phyloP scores from a whole-genome alignment of 2,797 vertebrate genomes.

The Catamblyrhynchus diadema region DNA sequence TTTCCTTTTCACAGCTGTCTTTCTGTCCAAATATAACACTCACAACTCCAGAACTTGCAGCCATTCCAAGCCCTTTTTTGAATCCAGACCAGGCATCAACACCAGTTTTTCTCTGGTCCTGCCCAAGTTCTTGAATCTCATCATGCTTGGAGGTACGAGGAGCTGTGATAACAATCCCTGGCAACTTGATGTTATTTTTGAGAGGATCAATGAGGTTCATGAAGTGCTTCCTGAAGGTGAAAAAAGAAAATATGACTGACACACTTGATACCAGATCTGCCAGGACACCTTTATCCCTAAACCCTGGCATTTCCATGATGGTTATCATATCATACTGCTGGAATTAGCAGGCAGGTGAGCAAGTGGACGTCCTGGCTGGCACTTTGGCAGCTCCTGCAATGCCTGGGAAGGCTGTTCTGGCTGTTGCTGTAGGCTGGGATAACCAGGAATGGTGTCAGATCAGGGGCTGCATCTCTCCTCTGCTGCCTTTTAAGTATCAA shows the following conservation, averaged over 20 bases:
- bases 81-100: background rate
- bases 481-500: background rate
- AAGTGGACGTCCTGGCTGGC: background rate
- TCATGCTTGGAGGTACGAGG: background rate
- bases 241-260: background rate
- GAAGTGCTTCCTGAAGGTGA: background rate
- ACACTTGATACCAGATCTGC: background rate
- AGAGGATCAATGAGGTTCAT: background rate
- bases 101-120: background rate
- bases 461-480: background rate
- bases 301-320: background rate
- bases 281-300: background rate
- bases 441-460: background rate
- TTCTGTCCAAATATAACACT: conserved; percentile 9
- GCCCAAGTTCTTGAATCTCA: background rate
- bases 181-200: background rate
- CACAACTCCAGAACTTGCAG: background rate
- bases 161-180: background rate
- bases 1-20: conserved; percentile 6
- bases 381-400: background rate
- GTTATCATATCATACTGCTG: background rate
- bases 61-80: background rate
- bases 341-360: background rate
- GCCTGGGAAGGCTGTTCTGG: background rate
- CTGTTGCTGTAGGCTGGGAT: background rate